Base-by-base conservation (phyloP, 2,888 invertebrate genomes). In the Heliconius ethilla region DNA sequence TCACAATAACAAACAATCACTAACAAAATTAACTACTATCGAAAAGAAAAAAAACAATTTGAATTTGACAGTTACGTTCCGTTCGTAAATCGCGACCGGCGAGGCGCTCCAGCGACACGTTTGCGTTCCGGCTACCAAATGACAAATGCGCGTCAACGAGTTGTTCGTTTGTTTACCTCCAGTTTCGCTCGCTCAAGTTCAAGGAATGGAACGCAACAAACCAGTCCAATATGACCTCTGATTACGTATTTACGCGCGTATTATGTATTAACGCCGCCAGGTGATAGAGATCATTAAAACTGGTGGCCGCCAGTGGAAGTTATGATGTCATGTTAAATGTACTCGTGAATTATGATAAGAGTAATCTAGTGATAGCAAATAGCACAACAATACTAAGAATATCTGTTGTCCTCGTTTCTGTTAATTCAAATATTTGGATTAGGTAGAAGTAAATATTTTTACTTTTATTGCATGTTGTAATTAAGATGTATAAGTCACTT, bases 131-230 rank as follows among this genome's bases (percentile, higher is more conserved):
- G 87, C 90, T 90, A 88, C 89, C 87, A 88, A 93, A 91, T 93
- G 93, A 93, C 93, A 94, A 94, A 94, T 92, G 93, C 89, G 90
- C 90, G 90, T 84, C 84, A 84, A 82, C 81, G 84, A 82, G 81
- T 81, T 86, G 87, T 82, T 79, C 83, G 83, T 90, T 91, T 92
- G 92, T 93, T 92, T 92, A 92, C 91, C 85, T 89, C 86, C 82
- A 81, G 82, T 83, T 84, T 83, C 81, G 83, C 83, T 83, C 84
- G 85, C 89, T 89, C 91, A 93, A 92, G 92, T 93, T 93, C 93
- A 93, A 93, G 92, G 92, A 91, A 91, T 90, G 85, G 86, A 86
- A 86, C 86, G 85, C 81, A 65, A 33, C 67, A 81, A 33, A 40
- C 89, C 87, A 88, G 80, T 80, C 73, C 70, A 84, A 73, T 82